Conservation (phyloP, 1,140 invertebrate species). For the Bombus waltoni region DNA sequence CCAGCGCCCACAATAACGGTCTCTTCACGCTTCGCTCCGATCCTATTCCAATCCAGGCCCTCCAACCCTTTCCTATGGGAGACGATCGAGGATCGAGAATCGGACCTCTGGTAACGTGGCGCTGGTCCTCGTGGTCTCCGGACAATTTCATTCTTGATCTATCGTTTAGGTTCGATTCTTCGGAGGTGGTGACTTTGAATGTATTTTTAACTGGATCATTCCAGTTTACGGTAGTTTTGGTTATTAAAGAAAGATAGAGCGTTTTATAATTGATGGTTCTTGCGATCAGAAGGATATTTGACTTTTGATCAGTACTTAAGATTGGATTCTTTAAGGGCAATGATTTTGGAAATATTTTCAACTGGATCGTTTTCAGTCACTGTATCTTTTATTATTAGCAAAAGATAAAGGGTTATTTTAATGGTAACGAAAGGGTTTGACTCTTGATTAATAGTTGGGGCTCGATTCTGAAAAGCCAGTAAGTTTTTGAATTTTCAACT, state of each 20-base stretch:
- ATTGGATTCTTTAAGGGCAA: too few species aligned
- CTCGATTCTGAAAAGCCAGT: too few species aligned
- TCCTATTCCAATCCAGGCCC: slow-evolving; percentile 64
- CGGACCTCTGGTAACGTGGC: neutral
- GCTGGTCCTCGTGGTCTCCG: neutral
- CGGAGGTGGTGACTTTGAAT: neutral
- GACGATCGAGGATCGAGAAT: slow-evolving; percentile 19
- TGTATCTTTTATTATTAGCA: too few species aligned
- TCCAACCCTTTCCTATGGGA: neutral
- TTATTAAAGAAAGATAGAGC: neutral
- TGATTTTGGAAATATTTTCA: too few species aligned
- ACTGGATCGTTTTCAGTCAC: too few species aligned
- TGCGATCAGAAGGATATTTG: too few species aligned
- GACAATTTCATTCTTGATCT: neutral
- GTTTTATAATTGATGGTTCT: neutral
- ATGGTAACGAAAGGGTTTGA: too few species aligned
- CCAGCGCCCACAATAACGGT: slow-evolving; percentile 81
- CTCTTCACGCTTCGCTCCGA: slow-evolving; percentile 73
- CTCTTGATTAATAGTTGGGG: too few species aligned
- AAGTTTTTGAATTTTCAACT: too few species aligned
- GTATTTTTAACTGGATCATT: neutral
- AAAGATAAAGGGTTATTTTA: too few species aligned
- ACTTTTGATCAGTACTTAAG: too few species aligned
- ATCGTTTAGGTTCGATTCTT: neutral
- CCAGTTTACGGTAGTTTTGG: neutral